Evolutionary conservation across 2,888 invertebrate genomes (phyloP).

Genomic region (Phoronis australis): DNA sequence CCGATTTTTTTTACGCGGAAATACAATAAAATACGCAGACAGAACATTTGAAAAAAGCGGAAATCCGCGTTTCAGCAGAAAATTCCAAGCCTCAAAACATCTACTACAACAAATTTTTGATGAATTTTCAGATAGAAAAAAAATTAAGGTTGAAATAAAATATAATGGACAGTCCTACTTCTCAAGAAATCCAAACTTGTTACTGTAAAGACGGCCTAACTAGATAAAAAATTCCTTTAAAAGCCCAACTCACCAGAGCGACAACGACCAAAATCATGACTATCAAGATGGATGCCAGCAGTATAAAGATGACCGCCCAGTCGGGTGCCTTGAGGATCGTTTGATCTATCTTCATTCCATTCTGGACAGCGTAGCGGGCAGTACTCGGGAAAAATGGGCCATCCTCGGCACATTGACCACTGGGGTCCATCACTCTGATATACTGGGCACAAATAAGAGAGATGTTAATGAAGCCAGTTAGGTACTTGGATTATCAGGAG

Average conservation of each 20-base stretch:
- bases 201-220: too few relatives aligned
- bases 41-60: too few relatives aligned
- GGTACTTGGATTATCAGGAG: too few relatives aligned
- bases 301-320: constrained; percentile 43
- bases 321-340: constrained; percentile 47
- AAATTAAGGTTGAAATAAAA: not conserved
- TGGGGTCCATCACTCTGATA: constrained; percentile 39
- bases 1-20: too few relatives aligned
- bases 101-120: too few relatives aligned
- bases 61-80: too few relatives aligned
- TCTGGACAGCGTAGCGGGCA: constrained; percentile 34
- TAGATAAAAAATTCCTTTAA: too few relatives aligned
- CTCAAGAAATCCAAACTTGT: not conserved
- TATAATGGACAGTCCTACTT: not conserved
- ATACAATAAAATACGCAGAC: too few relatives aligned
- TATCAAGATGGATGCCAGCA: constrained; percentile 35
- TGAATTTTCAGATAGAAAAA: too few relatives aligned
- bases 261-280: constrained; percentile 40
- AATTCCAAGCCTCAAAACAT: not conserved
- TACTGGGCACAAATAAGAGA: too few relatives aligned
- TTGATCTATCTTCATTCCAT: constrained; percentile 34
- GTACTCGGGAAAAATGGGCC: constrained; percentile 50
- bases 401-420: constrained; percentile 37
- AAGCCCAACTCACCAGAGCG: constrained; percentile 38
- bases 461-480: too few relatives aligned